A percentile compares a stretch with the other conserved stretches of the same genome.
These are phyloP conservation scores for Samia ricini DNA, from an alignment of 1,140 invertebrate species.

Conservation along the genomic window DNA sequence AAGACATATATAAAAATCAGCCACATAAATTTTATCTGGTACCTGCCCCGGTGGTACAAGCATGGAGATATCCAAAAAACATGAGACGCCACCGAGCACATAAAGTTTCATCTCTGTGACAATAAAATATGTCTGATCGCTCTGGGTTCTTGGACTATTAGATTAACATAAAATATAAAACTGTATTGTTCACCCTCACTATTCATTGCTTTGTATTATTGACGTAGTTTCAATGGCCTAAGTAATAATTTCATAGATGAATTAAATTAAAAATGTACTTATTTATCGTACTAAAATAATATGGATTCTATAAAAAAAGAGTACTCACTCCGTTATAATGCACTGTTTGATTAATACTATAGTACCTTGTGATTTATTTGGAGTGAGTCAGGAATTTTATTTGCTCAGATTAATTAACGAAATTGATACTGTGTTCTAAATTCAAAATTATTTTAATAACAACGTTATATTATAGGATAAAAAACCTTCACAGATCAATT, in stretches of 20 bases:
- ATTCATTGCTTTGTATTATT: background rate
- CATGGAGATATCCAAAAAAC: no score
- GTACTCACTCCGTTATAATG: background rate
- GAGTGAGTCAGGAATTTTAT: background rate
- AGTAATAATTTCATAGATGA: background rate
- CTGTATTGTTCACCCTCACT: no score
- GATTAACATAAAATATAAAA: no score
- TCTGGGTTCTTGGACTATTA: no score
- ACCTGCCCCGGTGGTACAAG: no score
- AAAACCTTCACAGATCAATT: background rate
- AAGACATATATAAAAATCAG: no score
- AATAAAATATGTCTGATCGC: no score
- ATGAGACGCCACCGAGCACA: no score
- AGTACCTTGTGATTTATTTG: background rate
- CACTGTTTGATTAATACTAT: background rate
- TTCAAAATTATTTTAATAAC: background rate
- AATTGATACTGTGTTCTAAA: background rate
- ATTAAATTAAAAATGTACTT: background rate
- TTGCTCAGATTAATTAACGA: slow-evolving; percentile 10
- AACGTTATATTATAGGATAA: background rate
- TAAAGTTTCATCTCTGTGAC: no score
- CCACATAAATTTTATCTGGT: no score
- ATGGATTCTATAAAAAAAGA: no score
- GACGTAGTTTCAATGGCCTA: background rate
- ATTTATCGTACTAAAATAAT: background rate